Percentiles rank a stretch among this genome's conserved stretches.
Evolutionary conservation across 2,113 vertebrate genomes (phyloP).

Genomic region (Gymnocephalus cernua): DNA sequence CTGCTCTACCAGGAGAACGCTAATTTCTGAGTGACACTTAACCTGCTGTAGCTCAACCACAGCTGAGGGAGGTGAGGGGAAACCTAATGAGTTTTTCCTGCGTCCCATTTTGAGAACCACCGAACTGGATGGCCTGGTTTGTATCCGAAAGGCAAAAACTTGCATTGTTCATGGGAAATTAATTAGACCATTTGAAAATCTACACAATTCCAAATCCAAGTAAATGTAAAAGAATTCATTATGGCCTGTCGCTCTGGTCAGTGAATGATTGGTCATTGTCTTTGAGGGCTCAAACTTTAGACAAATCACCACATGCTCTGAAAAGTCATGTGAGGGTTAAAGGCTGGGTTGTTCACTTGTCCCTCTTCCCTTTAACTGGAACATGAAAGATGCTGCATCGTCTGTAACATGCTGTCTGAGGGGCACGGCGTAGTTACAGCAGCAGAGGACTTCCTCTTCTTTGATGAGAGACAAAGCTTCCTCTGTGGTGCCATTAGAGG

Average conservation of each 20-base stretch:
- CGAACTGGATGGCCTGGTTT: constrained; percentile 92
- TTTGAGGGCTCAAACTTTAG: constrained; percentile 63
- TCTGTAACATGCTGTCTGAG: constrained; percentile 71
- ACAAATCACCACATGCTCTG: constrained; percentile 72
- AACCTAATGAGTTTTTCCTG: constrained; percentile 79
- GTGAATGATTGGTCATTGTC: constrained; percentile 59
- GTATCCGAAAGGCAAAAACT: constrained; percentile 74
- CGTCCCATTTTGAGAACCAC: constrained; percentile 86
- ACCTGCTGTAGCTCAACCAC: constrained; percentile 82
- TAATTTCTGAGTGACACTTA: constrained; percentile 86
- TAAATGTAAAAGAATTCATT: constrained; percentile 57
- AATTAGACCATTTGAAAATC: constrained; percentile 56
- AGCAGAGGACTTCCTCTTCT: constrained; percentile 78
- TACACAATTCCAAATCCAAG: constrained; percentile 45
- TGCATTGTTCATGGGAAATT: constrained; percentile 66
- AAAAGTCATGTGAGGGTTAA: constrained; percentile 72
- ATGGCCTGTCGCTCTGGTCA: constrained; percentile 42
- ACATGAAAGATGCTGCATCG: constrained; percentile 84
- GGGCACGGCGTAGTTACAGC: constrained; percentile 61
- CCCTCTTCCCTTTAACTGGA: constrained; percentile 76
- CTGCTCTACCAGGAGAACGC: constrained; percentile 82
- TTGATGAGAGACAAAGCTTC: constrained; percentile 80
- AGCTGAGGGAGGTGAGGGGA: constrained; percentile 72
- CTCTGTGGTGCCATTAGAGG: constrained; percentile 74
- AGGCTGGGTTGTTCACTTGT: constrained; percentile 79